Conservation (phyloP, 2,113 vertebrate genomes). For the Corythoichthys haematopterus region DNA sequence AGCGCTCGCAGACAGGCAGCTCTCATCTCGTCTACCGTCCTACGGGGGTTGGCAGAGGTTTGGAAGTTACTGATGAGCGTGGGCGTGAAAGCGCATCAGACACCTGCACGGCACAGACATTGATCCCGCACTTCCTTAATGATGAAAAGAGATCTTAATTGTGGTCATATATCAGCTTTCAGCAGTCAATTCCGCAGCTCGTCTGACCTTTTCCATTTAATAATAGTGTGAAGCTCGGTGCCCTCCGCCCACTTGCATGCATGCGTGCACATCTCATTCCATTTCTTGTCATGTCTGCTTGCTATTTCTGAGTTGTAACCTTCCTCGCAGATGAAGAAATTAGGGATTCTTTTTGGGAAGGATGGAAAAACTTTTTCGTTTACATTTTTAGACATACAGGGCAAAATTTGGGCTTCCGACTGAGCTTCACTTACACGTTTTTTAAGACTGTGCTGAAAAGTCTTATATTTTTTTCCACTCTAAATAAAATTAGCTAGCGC, state of each 20-base stretch:
- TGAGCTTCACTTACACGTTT: not conserved
- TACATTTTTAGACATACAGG: not conserved
- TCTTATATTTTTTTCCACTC: too few relatives aligned
- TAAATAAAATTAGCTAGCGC: too few relatives aligned
- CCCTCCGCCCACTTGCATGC: not conserved
- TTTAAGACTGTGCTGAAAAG: too few relatives aligned
- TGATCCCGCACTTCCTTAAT: conserved; percentile 38
- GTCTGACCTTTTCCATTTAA: conserved; percentile 52
- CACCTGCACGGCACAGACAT: conserved; percentile 26
- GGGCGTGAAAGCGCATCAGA: conserved; percentile 28
- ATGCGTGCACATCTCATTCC: not conserved
- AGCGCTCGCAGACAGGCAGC: conserved; percentile 41
- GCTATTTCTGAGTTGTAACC: conserved; percentile 1
- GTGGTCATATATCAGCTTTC: conserved; percentile 52
- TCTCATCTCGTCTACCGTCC: conserved; percentile 65
- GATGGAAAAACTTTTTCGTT: not conserved
- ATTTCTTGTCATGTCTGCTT: conserved; percentile 21
- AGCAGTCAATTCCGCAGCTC: conserved; percentile 39
- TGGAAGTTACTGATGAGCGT: conserved; percentile 38
- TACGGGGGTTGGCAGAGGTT: conserved; percentile 9
- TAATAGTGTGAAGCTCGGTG: conserved; percentile 22
- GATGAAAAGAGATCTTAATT: conserved; percentile 64
- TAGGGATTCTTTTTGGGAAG: not conserved
- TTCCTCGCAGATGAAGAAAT: not conserved
- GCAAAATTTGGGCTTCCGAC: not conserved